Percentiles rank a stretch among this genome's conserved stretches.
Evolutionary conservation across 2,888 invertebrate species (phyloP).

Genomic region (Cremastinae sp.): DNA sequence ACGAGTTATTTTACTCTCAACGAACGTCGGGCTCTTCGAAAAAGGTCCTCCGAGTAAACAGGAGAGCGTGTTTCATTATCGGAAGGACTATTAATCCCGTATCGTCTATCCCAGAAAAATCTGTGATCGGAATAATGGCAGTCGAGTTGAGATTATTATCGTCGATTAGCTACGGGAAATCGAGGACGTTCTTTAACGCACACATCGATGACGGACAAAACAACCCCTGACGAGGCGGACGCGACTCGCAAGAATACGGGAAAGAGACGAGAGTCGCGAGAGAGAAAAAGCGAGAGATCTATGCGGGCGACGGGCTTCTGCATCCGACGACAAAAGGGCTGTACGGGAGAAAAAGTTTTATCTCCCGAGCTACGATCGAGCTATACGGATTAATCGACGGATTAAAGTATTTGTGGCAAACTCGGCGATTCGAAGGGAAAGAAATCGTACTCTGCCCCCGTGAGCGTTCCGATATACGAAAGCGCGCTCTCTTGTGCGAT

Average conservation of each 20-base stretch:
- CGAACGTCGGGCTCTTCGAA: slow-evolving; percentile 33
- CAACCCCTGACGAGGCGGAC: background rate
- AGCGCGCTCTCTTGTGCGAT: background rate
- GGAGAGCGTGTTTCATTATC: slow-evolving; percentile 48
- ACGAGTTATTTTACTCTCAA: slow-evolving; percentile 11
- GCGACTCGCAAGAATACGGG: slow-evolving; percentile 27
- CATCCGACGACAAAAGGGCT: slow-evolving; percentile 78
- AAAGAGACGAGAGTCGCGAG: slow-evolving; percentile 7
- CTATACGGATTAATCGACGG: slow-evolving; percentile 78
- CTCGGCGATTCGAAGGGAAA: slow-evolving; percentile 69
- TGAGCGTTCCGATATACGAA: slow-evolving; percentile 29
- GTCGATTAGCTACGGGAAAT: slow-evolving; percentile 48
- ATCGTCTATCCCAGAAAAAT: slow-evolving; percentile 22
- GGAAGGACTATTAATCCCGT: slow-evolving; percentile 52
- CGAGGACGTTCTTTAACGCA: slow-evolving; percentile 28
- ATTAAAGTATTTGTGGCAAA: slow-evolving; percentile 79
- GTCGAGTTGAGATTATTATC: slow-evolving; percentile 51
- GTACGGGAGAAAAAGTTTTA: slow-evolving; percentile 76
- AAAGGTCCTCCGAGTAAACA: slow-evolving; percentile 7
- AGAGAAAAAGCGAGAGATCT: slow-evolving; percentile 13
- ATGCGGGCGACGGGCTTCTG: slow-evolving; percentile 55
- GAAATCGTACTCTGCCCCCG: slow-evolving; percentile 71
- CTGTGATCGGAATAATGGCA: slow-evolving; percentile 39
- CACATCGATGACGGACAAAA: slow-evolving; percentile 5
- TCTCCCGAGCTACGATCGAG: slow-evolving; percentile 68